phyloP scores from a whole-genome alignment of 35 echinoderm and acorn worm genomes.

The Strongylocentrotus purpuratus region DNA sequence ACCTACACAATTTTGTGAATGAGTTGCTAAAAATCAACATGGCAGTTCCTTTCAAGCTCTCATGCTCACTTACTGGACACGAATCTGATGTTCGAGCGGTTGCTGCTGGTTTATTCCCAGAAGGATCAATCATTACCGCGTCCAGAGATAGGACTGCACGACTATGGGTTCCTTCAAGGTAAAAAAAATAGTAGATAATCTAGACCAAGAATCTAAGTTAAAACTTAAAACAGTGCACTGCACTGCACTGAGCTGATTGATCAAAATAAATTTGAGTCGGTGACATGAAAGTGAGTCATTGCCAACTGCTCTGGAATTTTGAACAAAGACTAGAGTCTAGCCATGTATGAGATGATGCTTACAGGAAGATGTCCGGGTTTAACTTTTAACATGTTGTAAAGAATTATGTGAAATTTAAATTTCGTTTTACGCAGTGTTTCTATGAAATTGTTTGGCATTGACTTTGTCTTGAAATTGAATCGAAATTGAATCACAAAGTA shows the following conservation, averaged over 20 bases:
- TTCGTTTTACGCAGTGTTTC: too few species aligned
- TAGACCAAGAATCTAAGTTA: neutral
- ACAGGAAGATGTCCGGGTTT: too few species aligned
- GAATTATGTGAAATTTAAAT: too few species aligned
- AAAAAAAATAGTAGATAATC: neutral
- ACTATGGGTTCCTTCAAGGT: slow-evolving; percentile 78
- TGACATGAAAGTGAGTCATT: neutral
- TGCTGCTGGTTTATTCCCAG: slow-evolving; percentile 61
- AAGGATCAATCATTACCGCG: slow-evolving; percentile 73
- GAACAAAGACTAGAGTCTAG: neutral
- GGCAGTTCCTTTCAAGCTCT: slow-evolving; percentile 61
- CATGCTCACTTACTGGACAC: slow-evolving; percentile 84
- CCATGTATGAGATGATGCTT: neutral
- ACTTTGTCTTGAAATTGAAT: too few species aligned
- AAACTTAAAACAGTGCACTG: neutral
- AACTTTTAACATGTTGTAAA: too few species aligned
- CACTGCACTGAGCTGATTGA: too few species aligned
- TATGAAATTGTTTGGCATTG: too few species aligned
- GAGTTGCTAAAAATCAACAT: neutral
- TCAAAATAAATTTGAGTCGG: neutral
- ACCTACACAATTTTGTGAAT: too few species aligned
- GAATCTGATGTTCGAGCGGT: slow-evolving; percentile 91
- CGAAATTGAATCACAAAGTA: too few species aligned
- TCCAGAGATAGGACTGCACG: slow-evolving; percentile 87
- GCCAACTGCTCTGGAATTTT: neutral